Evolutionary conservation across 2,113 vertebrate genomes (phyloP).

Genomic region (Melanostigma gelatinosum): DNA sequence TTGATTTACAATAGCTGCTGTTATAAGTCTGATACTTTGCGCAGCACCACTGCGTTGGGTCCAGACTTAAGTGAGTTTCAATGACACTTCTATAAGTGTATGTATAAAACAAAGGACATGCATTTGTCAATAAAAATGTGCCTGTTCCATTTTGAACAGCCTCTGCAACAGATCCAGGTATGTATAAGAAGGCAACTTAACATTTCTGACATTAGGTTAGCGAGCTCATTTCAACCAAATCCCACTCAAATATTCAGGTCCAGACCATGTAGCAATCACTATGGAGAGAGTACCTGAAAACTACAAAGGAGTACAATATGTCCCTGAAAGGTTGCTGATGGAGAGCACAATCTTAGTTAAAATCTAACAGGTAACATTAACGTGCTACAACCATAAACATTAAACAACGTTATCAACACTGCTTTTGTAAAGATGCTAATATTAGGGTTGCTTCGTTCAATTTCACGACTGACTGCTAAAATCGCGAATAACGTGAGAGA

Average conservation of each 20-base stretch:
- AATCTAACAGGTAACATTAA: background rate
- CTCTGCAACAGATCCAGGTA: background rate
- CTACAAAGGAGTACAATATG: background rate
- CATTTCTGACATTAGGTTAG: background rate
- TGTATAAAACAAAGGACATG: background rate
- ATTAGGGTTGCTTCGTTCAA: constrained; percentile 21
- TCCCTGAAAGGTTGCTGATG: background rate
- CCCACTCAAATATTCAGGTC: background rate
- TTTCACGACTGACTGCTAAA: constrained; percentile 28
- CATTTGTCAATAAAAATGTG: background rate
- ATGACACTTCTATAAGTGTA: too few relatives aligned
- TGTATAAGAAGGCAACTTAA: background rate
- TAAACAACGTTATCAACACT: background rate
- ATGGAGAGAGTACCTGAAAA: background rate
- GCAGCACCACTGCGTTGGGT: background rate
- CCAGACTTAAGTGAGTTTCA: background rate
- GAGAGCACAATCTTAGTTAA: background rate
- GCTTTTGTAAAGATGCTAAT: constrained; percentile 1
- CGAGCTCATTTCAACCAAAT: background rate
- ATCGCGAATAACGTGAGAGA: constrained; percentile 1
- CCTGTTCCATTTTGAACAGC: background rate
- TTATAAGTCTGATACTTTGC: background rate
- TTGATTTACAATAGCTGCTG: background rate
- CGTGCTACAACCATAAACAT: background rate
- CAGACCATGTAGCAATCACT: background rate